A percentile compares a stretch with the other conserved stretches of the same genome.
phyloP scores from a whole-genome alignment of 2,797 vertebrate genomes.

The Sphaeramia orbicularis region DNA sequence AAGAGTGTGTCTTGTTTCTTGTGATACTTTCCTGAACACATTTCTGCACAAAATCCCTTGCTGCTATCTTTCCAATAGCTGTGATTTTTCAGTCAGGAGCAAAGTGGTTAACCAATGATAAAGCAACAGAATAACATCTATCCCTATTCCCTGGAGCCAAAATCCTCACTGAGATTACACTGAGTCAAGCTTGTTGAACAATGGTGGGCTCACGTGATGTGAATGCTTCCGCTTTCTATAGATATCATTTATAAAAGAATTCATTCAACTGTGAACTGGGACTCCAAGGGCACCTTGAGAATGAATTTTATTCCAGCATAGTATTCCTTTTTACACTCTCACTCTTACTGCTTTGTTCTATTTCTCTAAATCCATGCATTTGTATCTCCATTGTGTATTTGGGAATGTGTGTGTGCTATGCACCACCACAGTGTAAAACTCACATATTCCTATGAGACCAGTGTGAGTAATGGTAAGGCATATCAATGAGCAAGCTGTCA shows the following conservation, averaged over 20 bases:
- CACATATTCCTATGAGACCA: conserved; percentile 43
- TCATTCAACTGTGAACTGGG: conserved; percentile 22
- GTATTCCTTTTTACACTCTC: conserved; percentile 16
- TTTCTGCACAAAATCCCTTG: not conserved
- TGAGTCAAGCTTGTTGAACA: not conserved
- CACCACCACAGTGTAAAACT: conserved; percentile 36
- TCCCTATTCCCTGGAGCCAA: not conserved
- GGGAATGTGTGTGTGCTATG: not conserved
- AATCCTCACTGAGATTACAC: not conserved
- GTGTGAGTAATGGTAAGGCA: conserved; percentile 53
- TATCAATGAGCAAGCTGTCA: conserved; percentile 54
- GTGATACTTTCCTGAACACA: too few relatives aligned
- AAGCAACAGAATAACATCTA: not conserved
- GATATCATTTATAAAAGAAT: conserved; percentile 32
- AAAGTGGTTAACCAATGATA: not conserved
- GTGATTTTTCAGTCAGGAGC: not conserved
- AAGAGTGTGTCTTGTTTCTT: not conserved
- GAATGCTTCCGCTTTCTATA: conserved; percentile 13
- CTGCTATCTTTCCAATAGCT: not conserved
- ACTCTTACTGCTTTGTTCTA: conserved; percentile 29
- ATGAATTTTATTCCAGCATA: conserved; percentile 46
- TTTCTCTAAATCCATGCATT: conserved; percentile 40
- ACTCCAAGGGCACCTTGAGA: conserved; percentile 68
- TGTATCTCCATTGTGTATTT: conserved; percentile 42
- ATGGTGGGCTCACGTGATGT: not conserved